These are phyloP conservation scores for Epizoanthus stellaris DNA, from an alignment of 92 coral and sea anemone genomes.

Conservation along the genomic window DNA sequence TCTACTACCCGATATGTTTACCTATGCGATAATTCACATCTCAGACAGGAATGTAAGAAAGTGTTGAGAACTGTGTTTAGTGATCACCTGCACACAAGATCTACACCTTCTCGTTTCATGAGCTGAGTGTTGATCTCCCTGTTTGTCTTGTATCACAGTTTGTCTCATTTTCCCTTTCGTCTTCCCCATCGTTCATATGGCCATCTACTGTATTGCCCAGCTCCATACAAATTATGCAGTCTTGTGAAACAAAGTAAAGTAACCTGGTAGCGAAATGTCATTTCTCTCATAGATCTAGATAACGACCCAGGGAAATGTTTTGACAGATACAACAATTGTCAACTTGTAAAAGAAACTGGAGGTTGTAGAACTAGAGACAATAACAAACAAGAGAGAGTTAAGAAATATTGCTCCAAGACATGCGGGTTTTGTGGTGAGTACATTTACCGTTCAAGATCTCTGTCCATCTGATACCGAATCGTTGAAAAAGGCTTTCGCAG, in stretches of 20 bases:
- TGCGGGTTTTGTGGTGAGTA: constrained; percentile 22
- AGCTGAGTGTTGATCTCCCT: too few relatives aligned
- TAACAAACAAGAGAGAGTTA: not conserved
- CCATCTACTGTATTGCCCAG: not conserved
- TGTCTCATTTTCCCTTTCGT: too few relatives aligned
- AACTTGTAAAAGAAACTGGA: not conserved
- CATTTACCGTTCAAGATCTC: not conserved
- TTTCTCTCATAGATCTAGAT: constrained; percentile 10
- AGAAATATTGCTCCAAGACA: not conserved
- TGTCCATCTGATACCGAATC: too few relatives aligned
- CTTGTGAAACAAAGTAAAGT: not conserved
- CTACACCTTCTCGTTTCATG: too few relatives aligned
- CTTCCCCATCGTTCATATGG: too few relatives aligned
- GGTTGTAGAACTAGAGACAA: not conserved
- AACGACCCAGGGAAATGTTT: not conserved
- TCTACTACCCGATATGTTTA: too few relatives aligned
- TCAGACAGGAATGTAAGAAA: too few relatives aligned
- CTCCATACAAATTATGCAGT: not conserved
- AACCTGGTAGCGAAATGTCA: not conserved
- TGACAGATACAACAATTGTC: constrained; percentile 10
- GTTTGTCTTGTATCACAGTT: too few relatives aligned
- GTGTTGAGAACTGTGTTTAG: too few relatives aligned
- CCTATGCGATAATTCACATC: too few relatives aligned
- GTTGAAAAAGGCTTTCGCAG: too few relatives aligned
- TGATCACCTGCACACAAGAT: too few relatives aligned